phyloP scores from a whole-genome alignment of 2,888 invertebrate genomes.

The Ochropacha duplaris region DNA sequence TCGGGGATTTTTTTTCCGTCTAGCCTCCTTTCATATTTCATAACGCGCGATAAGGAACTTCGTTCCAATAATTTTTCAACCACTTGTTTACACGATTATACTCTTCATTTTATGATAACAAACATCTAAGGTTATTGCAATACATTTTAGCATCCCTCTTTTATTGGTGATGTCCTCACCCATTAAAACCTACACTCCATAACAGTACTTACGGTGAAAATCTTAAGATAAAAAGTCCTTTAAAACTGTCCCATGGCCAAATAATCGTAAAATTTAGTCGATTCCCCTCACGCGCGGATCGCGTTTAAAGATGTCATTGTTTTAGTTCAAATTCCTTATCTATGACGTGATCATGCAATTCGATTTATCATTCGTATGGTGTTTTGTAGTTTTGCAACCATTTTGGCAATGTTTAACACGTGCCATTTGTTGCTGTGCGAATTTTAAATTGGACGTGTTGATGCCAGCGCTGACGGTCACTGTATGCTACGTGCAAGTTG shows the following conservation, averaged over 20 bases:
- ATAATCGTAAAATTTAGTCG: neutral
- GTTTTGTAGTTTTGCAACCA: conserved; percentile 44
- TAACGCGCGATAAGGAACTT: too few relatives aligned
- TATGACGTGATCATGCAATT: conserved; percentile 67
- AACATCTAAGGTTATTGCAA: neutral
- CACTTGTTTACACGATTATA: neutral
- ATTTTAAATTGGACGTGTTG: neutral
- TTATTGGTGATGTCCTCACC: conserved; percentile 3
- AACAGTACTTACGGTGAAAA: neutral
- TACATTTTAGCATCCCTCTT: neutral
- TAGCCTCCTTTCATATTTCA: too few relatives aligned
- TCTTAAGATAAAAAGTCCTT: neutral
- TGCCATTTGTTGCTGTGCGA: neutral
- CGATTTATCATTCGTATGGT: conserved; percentile 46
- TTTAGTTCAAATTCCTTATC: conserved; percentile 72
- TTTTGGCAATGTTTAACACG: conserved; percentile 56
- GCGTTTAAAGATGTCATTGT: conserved; percentile 69
- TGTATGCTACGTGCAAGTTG: neutral
- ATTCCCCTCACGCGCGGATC: conserved; percentile 62
- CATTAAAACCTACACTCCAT: neutral
- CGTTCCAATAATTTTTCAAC: too few relatives aligned
- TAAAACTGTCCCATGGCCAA: neutral
- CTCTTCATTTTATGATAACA: neutral
- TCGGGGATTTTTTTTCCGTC: too few relatives aligned
- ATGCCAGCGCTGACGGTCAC: neutral